Conservation (phyloP, 2,888 invertebrate species). For the Agrochola litura region DNA sequence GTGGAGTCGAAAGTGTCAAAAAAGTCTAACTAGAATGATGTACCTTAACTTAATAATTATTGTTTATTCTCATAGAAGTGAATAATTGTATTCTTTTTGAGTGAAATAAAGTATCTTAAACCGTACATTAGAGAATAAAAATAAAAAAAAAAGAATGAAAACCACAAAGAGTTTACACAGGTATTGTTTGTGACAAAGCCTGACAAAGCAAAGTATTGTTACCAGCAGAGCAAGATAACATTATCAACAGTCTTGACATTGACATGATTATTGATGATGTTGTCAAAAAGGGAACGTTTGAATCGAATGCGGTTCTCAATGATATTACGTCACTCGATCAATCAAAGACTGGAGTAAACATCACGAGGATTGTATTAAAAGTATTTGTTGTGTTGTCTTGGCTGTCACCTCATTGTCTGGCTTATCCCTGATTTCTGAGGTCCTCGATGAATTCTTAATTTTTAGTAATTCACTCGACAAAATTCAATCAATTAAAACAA, state of each 20-base stretch:
- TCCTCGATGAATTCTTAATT: neutral
- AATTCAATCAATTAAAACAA: neutral
- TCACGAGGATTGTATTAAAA: constrained; percentile 45
- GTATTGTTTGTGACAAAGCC: constrained; percentile 13
- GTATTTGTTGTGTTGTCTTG: neutral
- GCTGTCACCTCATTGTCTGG: constrained; percentile 20
- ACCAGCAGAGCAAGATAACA: constrained; percentile 33
- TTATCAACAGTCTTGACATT: constrained; percentile 45
- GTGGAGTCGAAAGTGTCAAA: neutral
- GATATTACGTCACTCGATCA: constrained; percentile 47
- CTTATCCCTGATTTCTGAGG: neutral
- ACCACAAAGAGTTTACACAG: neutral
- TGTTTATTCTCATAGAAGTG: no score
- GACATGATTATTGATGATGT: constrained; percentile 57
- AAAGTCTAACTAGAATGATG: neutral
- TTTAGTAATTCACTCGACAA: neutral
- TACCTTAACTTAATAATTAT: no score
- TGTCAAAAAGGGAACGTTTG: constrained; percentile 24
- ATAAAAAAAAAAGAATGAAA: constrained; percentile 6
- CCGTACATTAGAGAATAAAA: neutral
- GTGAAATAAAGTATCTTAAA: neutral
- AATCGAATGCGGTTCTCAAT: constrained; percentile 3
- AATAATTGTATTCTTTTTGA: no score
- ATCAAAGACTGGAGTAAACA: constrained; percentile 50
- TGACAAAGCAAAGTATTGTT: constrained; percentile 23